Percentiles rank a stretch among this genome's conserved stretches.
Conservation (phyloP, 2,888 invertebrate genomes). For the Esperia sulphurella region DNA sequence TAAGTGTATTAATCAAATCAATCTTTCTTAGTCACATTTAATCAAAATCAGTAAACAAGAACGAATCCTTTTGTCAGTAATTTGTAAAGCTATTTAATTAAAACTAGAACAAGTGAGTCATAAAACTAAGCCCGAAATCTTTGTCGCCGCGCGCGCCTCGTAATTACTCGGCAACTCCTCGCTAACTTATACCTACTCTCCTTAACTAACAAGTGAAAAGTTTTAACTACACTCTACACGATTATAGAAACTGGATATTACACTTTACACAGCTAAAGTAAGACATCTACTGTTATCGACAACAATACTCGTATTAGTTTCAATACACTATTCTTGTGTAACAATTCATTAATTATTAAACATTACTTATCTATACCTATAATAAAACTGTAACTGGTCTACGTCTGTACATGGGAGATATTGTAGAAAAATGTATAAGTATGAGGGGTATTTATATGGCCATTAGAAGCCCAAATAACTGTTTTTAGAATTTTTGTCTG, state of each 20-base stretch:
- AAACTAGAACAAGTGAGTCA: slow-evolving; percentile 48
- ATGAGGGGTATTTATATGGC: no score
- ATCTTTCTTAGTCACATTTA: no score
- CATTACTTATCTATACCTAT: no score
- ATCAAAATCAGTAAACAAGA: slow-evolving; percentile 13
- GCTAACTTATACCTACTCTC: slow-evolving; percentile 35
- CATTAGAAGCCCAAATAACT: no score
- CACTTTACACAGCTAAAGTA: slow-evolving; percentile 17
- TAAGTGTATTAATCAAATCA: no score
- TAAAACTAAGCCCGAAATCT: slow-evolving; percentile 52
- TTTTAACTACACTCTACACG: slow-evolving; percentile 44
- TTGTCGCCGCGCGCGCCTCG: slow-evolving; percentile 36
- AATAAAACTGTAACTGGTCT: no score
- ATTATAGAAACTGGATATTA: slow-evolving; percentile 30
- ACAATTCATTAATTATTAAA: no score
- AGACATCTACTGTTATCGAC: slow-evolving; percentile 4
- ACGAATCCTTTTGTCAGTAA: slow-evolving; percentile 41
- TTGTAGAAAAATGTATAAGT: no score
- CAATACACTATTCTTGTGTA: neutral
- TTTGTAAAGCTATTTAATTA: slow-evolving; percentile 45
- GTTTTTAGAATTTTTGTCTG: no score
- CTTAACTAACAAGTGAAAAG: slow-evolving; percentile 44
- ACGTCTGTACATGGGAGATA: no score
- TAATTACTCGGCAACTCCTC: slow-evolving; percentile 44
- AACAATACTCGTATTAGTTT: neutral